A percentile compares a stretch with the other conserved stretches of the same genome.
Conservation (phyloP, 2,888 invertebrate genomes). For the Netelia melanura region DNA sequence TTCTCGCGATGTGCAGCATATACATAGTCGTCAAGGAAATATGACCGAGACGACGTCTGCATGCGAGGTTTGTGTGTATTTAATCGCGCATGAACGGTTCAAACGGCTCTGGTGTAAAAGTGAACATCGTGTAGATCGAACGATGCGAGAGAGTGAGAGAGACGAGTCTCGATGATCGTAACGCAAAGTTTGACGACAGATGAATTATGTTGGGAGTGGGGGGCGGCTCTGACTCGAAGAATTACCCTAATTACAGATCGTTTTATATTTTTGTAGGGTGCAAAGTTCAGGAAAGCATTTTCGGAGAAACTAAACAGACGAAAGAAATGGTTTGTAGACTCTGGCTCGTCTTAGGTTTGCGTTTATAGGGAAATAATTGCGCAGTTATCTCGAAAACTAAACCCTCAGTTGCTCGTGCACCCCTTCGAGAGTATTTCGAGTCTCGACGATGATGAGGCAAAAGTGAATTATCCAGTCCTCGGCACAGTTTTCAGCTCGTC, state of each 20-base stretch:
- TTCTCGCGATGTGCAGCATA: background rate
- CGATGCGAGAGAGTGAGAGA: background rate
- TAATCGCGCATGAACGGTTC: conserved; percentile 30
- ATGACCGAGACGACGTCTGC: conserved; percentile 30
- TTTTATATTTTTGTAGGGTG: background rate
- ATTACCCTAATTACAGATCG: conserved; percentile 27
- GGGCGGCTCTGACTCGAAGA: background rate
- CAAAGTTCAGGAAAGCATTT: background rate
- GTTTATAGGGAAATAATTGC: conserved; percentile 36
- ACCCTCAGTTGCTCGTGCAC: background rate
- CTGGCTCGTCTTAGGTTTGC: conserved; percentile 21
- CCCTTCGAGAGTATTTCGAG: conserved; percentile 1
- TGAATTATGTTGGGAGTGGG: conserved; percentile 19
- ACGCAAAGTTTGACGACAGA: conserved; percentile 51
- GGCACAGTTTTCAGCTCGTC: conserved; percentile 11
- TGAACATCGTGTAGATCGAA: conserved; percentile 1
- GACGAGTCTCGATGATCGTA: conserved; percentile 25
- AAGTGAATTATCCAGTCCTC: conserved; percentile 43
- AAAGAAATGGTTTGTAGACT: conserved; percentile 1
- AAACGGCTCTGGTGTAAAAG: conserved; percentile 36
- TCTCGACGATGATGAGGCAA: conserved; percentile 15
- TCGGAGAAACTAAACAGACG: background rate
- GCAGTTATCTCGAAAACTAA: conserved; percentile 48
- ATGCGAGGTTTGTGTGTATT: conserved; percentile 38
- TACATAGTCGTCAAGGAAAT: background rate